Base-by-base conservation (phyloP, 2,888 invertebrate genomes). In the Xylocampa areola region DNA sequence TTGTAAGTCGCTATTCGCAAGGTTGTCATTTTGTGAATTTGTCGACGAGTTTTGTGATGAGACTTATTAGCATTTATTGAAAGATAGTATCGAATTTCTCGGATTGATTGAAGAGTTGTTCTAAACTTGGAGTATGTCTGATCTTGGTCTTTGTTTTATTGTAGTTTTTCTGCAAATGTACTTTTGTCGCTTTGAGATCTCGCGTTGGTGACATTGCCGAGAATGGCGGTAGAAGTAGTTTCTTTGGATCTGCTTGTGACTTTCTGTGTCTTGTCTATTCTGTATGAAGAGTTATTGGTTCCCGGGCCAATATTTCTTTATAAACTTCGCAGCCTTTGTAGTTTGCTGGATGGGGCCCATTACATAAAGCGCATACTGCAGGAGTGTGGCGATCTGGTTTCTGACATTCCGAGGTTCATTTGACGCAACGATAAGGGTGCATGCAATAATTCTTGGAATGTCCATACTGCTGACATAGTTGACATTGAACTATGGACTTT, bases 21-120 rank as follows among this genome's bases (percentile, higher is more conserved):
- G 1, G 10, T 4, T 3, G n/a, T 41, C n/a, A n/a, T 40, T 45
- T 11, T 11, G 35, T 6, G 1, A 49, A 8, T 23, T 40, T 53
- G 14, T 13, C 11, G n/a, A 61, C 10, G 7, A 62, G 40, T 11
- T n/a, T 23, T 10, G 35, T 37, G 33, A 57, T 33, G 35, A 66
- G 60, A 10, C 27, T 37, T 35, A 65, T 35, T 0, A 65, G 44
- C 4, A 65, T 65, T 44, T 65, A 61, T 51, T 32, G 32, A 7
- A 32, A 14, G 14, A 32, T 51, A 48, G n/a, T 50, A n/a, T 37
- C 40, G 8, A 21, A 27, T n/a, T 33, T 53, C 39, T 53, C 32
- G 2, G 33, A 1, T n/a, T 33, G 21, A 5, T 40, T 45, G 3
- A n/a, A 19, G 0, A 17, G 2, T 10, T 19, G 2, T 35, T 21